Evolutionary conservation across 2,797 vertebrate species (phyloP), one percentile per base, ranked within the genome.

Genomic region (Hybognathus amarus): DNA sequence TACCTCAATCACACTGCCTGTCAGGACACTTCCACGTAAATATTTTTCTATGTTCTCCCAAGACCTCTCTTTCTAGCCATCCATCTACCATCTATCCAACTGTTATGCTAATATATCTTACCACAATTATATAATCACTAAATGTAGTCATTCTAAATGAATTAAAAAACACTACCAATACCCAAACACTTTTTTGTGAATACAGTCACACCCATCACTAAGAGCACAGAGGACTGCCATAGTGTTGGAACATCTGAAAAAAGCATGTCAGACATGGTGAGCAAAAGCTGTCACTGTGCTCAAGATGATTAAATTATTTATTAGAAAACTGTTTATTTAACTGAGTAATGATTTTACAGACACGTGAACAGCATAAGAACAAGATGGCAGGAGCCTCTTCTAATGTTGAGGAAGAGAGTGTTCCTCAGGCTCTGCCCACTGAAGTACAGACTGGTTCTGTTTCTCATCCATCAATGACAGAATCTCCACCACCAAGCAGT

Each of bases 371-470:
- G 64, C 50, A 68, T 79, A 50, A 24, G 47, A 5, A 79, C 13
- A 61, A 63, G 59, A 30, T 30, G 24, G 24, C 24, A 63, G 30
- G 13, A 30, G 27, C 24, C 24, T 63, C 7, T 42, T 71, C 54
- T 12, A 22, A 17, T 54, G 36, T 9, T 2, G 42, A 20, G 24
- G 38, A 20, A 17, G 52, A 33, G 24, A 82, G 27, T 63, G 66
- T 18, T 66, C 40, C 66, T 61, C 78, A 86, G 50, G 54, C 78
- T 66, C 85, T 84, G 47, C 76, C 87, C 52, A 86, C 87, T 42
- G 89, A 87, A 61, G 86, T 88, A 61, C 86, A 87, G 78, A 82
- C 75, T 70, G 82, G 36, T 15, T 80, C 45, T 77, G 63, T 81
- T 66, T 74, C 56, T 18, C 59, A 50, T 45, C 71, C 82, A 20